These are phyloP conservation scores for human DNA, from an alignment of 2,113 vertebrate species.

Conservation along the genomic window DNA sequence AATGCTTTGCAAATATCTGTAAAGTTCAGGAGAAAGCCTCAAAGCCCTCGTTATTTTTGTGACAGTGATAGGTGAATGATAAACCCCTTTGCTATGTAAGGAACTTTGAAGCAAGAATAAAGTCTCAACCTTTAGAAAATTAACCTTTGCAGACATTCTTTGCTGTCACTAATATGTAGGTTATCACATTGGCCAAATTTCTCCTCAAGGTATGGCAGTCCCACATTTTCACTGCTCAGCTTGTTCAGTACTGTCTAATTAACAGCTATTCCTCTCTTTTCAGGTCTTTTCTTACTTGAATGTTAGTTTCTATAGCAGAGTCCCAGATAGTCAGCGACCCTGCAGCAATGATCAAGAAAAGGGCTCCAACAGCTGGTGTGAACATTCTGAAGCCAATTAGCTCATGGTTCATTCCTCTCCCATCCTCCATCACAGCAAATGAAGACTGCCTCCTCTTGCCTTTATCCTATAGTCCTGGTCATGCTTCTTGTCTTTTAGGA, in stretches of 20 bases:
- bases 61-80: slow-evolving; percentile 4
- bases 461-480: background rate
- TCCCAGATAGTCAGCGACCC: background rate
- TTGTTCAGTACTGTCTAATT: slow-evolving; percentile 19
- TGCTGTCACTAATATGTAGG: background rate
- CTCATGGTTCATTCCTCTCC: background rate
- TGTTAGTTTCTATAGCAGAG: background rate
- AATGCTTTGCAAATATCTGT: slow-evolving; percentile 45
- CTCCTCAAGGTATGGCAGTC: background rate
- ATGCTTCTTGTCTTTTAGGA: background rate
- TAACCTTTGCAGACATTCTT: background rate
- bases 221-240: background rate
- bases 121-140: slow-evolving; percentile 39
- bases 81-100: background rate
- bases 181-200: background rate
- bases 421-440: background rate
- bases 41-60: slow-evolving; percentile 42
- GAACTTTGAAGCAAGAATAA: slow-evolving; percentile 23
- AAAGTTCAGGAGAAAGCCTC: slow-evolving; percentile 33
- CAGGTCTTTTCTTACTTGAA: background rate
- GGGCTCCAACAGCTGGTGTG: background rate
- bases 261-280: slow-evolving; percentile 16
- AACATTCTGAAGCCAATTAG: slow-evolving; percentile 25
- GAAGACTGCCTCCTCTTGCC: background rate
- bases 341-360: slow-evolving; percentile 19